phyloP scores from a whole-genome alignment of 2,888 invertebrate genomes.

The Lasioglossum leucozonium region DNA sequence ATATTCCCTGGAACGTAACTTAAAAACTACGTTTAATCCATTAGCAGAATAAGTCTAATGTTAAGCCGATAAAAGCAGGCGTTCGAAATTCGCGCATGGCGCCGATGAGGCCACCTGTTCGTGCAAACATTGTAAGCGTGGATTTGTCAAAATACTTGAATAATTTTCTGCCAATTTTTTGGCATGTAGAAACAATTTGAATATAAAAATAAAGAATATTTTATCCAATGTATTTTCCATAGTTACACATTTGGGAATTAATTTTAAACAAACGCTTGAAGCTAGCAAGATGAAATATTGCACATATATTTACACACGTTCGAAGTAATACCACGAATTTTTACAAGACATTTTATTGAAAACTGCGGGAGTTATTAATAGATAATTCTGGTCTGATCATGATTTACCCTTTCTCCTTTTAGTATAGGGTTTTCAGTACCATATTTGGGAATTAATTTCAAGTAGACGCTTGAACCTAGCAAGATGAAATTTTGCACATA shows the following conservation, averaged over 20 bases:
- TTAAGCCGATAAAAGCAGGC: slow-evolving; percentile 23
- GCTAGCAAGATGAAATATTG: not conserved
- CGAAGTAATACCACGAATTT: not conserved
- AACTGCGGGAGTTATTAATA: too few relatives aligned
- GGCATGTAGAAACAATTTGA: not conserved
- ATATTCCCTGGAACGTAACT: not conserved
- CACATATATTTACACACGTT: not conserved
- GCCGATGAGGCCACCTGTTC: not conserved
- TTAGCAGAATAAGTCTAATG: slow-evolving; percentile 22
- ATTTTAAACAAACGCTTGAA: not conserved
- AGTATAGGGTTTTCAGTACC: too few relatives aligned
- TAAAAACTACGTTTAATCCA: slow-evolving; percentile 34
- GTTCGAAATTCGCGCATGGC: slow-evolving; percentile 3
- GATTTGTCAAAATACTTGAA: not conserved
- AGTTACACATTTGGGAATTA: not conserved
- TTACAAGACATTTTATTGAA: not conserved
- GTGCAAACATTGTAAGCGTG: not conserved
- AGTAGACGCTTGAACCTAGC: too few relatives aligned
- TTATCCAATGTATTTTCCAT: not conserved
- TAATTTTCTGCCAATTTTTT: not conserved
- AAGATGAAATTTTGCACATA: too few relatives aligned
- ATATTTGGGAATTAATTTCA: too few relatives aligned
- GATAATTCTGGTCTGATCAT: too few relatives aligned
- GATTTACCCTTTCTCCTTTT: too few relatives aligned
- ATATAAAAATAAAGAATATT: not conserved